phyloP scores from a whole-genome alignment of 2,888 invertebrate genomes.

The Phoenoteleia sp. region DNA sequence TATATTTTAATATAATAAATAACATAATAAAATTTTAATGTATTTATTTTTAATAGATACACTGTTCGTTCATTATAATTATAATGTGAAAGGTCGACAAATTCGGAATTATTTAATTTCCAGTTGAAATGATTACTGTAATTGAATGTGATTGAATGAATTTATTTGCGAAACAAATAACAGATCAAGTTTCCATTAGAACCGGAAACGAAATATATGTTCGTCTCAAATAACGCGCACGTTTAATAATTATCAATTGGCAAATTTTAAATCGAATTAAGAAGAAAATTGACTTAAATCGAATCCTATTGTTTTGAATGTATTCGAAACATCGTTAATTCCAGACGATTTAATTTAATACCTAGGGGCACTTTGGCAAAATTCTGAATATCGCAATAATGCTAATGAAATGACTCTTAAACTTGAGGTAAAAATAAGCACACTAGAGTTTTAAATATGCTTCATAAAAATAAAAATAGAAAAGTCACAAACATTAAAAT shows the following conservation, averaged over 20 bases:
- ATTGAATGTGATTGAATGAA: constrained; percentile 6
- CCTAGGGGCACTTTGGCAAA: background rate
- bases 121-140: background rate
- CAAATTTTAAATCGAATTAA: constrained; percentile 28
- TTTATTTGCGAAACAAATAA: constrained; percentile 7
- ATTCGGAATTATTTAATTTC: too few relatives aligned
- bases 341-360: background rate
- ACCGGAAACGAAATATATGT: background rate
- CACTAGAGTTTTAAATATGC: too few relatives aligned
- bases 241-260: constrained; percentile 23
- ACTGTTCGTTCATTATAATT: too few relatives aligned
- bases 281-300: constrained; percentile 29
- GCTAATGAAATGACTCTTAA: too few relatives aligned
- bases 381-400: background rate
- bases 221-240: background rate
- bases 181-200: constrained; percentile 21
- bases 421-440: too few relatives aligned
- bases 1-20: too few relatives aligned
- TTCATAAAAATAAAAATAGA: background rate
- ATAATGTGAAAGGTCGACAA: too few relatives aligned
- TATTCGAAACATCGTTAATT: background rate
- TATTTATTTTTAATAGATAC: too few relatives aligned
- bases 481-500: background rate
- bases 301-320: constrained; percentile 28
- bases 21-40: too few relatives aligned